Evolutionary conservation across 2,113 vertebrate species (phyloP).

Genomic region (Falcunculus frontatus): DNA sequence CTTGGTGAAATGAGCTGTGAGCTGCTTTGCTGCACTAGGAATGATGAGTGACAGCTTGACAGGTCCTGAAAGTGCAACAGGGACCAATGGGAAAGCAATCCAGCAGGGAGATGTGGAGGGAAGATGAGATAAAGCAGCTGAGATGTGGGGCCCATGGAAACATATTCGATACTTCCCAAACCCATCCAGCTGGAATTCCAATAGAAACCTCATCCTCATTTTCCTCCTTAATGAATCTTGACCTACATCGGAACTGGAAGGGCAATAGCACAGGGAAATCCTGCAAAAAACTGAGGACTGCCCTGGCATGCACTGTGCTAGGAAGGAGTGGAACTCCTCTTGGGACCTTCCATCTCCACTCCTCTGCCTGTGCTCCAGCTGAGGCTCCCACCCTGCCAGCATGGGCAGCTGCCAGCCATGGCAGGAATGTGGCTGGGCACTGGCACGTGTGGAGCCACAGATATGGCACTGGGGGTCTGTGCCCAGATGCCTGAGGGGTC

Average conservation of each 20-base stretch:
- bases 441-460: fast-evolving
- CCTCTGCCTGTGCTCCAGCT: not conserved
- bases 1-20: not conserved
- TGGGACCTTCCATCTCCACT: not conserved
- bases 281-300: not conserved
- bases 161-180: not conserved
- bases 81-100: not conserved
- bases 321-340: not conserved
- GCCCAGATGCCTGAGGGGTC: not conserved
- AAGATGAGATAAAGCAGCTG: not conserved
- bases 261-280: not conserved
- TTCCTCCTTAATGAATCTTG: not conserved
- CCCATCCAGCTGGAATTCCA: not conserved
- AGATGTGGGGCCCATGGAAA: not conserved
- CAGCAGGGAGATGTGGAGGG: not conserved
- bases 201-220: not conserved
- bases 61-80: fast-evolving
- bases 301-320: fast-evolving
- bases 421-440: not conserved
- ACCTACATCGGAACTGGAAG: fast-evolving
- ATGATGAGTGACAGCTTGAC: not conserved
- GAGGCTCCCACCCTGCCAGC: not conserved
- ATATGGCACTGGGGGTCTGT: not conserved
- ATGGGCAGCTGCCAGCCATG: not conserved
- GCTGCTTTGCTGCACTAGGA: not conserved